Evolutionary conservation across 2,797 vertebrate genomes (phyloP), one percentile per base, ranked within the genome.

Genomic region (Trichosurus vulpecula): DNA sequence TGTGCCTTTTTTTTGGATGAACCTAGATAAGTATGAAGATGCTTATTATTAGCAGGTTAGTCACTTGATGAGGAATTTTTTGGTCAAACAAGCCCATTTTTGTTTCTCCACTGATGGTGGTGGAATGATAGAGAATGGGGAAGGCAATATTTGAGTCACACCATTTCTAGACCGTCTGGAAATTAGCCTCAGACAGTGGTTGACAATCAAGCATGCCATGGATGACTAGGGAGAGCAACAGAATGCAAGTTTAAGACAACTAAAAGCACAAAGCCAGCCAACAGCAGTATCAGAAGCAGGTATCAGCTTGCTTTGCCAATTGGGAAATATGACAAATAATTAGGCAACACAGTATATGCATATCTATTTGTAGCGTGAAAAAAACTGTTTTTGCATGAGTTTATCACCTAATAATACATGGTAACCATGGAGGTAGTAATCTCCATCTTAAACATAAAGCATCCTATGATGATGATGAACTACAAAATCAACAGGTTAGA

Each of bases 321-420:
- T 93, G 92, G 35, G 53, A 96, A 90, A 94, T 58, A 74, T 90
- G 93, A 53, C 96, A 90, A 92, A 61, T 93, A 52, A 47, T 95
- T 95, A 90, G 95, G 94, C 81, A 95, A 53, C 31, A 91, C 74
- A 96, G 90, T 27, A 87, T 11, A 47, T 25, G 10, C 19, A 54
- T 52, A 47, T 54, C 30, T 54, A 92, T 92, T 95, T 91, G 66
- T 51, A 11, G 90, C 4, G 11, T 0, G 35, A 87, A 61, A n/a
- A 92, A 90, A 52, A 29, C 51, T 31, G 90, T 41, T 90, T 93
- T 92, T 95, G 30, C 52, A 52, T 27, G 41, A 31, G 41, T 93
- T 54, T 93, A 52, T 90, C 56, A 93, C 27, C 52, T 56, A 35
- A 94, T 56, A 41, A 94, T 56, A 41, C 90, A 90, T 56, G 31